A percentile compares a stretch with the other conserved stretches of the same genome.
Evolutionary conservation across 2,113 vertebrate species (phyloP).

Genomic region (Rhabdomys dilectus): DNA sequence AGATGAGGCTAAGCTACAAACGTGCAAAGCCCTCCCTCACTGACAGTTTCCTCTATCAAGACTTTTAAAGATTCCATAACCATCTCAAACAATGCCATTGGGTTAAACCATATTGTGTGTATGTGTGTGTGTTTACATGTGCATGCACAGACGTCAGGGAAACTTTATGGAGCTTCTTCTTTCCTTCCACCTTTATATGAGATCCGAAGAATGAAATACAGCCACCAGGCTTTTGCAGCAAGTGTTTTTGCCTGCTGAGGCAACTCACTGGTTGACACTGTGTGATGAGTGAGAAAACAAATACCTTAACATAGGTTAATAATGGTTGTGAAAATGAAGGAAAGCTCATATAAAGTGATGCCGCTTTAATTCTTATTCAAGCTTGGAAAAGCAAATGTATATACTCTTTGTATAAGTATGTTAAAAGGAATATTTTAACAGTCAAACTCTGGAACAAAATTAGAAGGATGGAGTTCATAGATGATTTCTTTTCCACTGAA

Average conservation of each 20-base stretch:
- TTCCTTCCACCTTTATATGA: neutral
- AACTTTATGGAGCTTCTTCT: neutral
- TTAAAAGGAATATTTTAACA: constrained; percentile 15
- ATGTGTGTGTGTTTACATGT: neutral
- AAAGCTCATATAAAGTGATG: neutral
- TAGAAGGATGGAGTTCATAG: neutral
- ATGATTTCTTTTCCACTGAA: neutral
- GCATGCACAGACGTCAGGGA: neutral
- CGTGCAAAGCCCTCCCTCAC: neutral
- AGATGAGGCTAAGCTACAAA: neutral
- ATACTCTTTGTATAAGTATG: neutral
- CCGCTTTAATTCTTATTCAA: neutral
- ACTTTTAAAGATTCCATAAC: neutral
- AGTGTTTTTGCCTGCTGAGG: neutral
- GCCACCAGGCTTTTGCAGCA: neutral
- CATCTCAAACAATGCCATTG: neutral
- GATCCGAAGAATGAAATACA: neutral
- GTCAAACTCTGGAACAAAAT: constrained; percentile 9
- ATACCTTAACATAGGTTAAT: neutral
- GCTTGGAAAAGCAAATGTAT: neutral
- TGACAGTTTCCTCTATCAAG: no score
- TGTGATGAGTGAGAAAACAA: neutral
- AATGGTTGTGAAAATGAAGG: constrained; percentile 34
- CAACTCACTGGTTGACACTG: neutral
- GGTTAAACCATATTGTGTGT: neutral